Conservation (phyloP, 2,113 vertebrate genomes). For the Cheirogaleus medius region DNA sequence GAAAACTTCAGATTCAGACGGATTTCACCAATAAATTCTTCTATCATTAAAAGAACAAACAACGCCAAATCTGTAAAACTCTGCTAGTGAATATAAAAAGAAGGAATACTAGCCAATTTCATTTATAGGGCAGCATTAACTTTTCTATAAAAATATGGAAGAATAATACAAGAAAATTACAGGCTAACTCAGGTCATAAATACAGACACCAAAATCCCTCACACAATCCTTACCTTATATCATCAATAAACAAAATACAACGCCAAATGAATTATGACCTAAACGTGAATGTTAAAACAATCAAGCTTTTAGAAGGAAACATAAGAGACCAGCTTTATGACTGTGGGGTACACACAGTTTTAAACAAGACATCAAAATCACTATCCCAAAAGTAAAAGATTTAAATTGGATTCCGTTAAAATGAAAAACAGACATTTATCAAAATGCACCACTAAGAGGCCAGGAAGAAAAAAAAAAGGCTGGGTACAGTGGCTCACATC, state of each 20-base stretch:
- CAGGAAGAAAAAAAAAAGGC: no score
- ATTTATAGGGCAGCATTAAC: neutral
- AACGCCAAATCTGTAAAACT: neutral
- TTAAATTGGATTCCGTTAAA: neutral
- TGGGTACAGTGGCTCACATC: no score
- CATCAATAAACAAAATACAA: neutral
- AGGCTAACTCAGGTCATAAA: neutral
- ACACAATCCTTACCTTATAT: neutral
- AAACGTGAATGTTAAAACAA: neutral
- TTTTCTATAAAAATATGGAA: neutral
- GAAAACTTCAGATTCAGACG: neutral
- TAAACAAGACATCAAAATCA: conserved; percentile 11
- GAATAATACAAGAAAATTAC: conserved; percentile 11
- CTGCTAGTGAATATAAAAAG: neutral
- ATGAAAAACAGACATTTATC: conserved; percentile 13
- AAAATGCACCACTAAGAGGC: neutral
- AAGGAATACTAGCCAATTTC: neutral
- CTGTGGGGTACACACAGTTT: neutral
- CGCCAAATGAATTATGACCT: neutral
- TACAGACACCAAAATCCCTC: neutral
- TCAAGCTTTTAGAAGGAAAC: neutral
- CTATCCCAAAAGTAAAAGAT: neutral
- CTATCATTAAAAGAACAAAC: neutral
- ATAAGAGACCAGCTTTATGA: neutral
- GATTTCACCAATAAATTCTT: neutral